These are phyloP conservation scores for Cacatua alba DNA, from an alignment of 2,113 vertebrate genomes.

Conservation along the genomic window DNA sequence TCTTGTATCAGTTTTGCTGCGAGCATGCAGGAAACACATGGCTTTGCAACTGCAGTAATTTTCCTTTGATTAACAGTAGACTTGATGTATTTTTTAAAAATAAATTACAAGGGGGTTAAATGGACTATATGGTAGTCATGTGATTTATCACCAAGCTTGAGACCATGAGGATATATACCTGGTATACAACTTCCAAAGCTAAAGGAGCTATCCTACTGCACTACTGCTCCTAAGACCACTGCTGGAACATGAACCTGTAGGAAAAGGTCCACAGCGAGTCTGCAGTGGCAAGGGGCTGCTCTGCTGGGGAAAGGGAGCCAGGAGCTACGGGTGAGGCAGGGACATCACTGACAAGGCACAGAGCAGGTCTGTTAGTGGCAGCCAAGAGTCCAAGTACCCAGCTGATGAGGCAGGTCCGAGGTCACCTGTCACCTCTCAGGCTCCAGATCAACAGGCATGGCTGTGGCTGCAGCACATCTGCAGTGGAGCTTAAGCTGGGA, in stretches of 20 bases:
- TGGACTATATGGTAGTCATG: background rate
- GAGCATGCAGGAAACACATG: background rate
- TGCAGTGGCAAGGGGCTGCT: accelerated
- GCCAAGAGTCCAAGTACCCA: background rate
- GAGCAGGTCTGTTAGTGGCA: background rate
- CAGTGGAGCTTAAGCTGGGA: background rate
- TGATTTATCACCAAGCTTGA: background rate
- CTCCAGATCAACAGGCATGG: background rate
- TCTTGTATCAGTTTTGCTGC: background rate
- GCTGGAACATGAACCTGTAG: background rate
- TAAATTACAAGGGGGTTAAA: background rate
- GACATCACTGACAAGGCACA: background rate
- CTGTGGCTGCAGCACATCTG: background rate
- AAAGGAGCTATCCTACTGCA: background rate
- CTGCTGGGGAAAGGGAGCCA: background rate
- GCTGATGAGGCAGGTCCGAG: background rate
- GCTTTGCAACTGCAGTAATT: background rate
- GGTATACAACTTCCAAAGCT: background rate
- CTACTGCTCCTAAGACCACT: background rate
- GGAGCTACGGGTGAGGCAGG: background rate
- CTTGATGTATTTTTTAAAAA: background rate
- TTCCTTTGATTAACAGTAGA: background rate
- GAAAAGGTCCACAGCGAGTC: accelerated
- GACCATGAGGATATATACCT: background rate
- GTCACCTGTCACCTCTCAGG: background rate